Evolutionary conservation across 2,797 vertebrate species (phyloP), one percentile per base, ranked within the genome.

Genomic region (Orientallactaga sibirica): DNA sequence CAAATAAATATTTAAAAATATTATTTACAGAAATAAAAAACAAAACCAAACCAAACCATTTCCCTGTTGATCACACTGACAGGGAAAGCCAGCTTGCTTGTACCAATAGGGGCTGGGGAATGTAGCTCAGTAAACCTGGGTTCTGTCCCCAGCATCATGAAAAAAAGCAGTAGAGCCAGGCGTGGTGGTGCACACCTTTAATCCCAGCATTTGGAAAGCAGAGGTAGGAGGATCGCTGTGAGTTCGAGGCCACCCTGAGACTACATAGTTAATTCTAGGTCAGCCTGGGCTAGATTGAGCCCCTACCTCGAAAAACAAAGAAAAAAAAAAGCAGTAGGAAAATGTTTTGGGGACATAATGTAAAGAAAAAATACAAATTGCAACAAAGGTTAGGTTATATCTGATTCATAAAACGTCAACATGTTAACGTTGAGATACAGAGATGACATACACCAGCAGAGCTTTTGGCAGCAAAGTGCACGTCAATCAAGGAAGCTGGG

Each of bases 351-450:
- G 20, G 37, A 25, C 41, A 48, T 19, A 37, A 25, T n/a, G 18
- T 20, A 48, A 74, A 82, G 29, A 5, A 5, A 27, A 58, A n/a
- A 77, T 5, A 22, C 14, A 9, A 78, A 27, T 33, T 0, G 7
- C 27, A 16, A 15, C 33, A 27, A 22, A 71, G 73, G 12, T 37
- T 55, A 41, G 33, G 33, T 48, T 48, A 6, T 87, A 15, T 6
- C 10, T 16, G 37, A 16, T n/a, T n/a, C 64, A 29, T 1, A 48
- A 37, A 16, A 55, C 5, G 29, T 48, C 74, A 29, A 1, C 43
- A 8, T 3, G 4, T 22, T 8, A 10, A 25, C 22, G 33, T 8
- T 8, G 29, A 79, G 7, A 0, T 15, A 19, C 0, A 1, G 0
- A 15, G 33, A 61, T 0, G 48, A 24, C 20, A 14, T 0, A 1